These are phyloP conservation scores for Sandelia bainsii DNA, from an alignment of 2,797 vertebrate genomes.

Conservation along the genomic window DNA sequence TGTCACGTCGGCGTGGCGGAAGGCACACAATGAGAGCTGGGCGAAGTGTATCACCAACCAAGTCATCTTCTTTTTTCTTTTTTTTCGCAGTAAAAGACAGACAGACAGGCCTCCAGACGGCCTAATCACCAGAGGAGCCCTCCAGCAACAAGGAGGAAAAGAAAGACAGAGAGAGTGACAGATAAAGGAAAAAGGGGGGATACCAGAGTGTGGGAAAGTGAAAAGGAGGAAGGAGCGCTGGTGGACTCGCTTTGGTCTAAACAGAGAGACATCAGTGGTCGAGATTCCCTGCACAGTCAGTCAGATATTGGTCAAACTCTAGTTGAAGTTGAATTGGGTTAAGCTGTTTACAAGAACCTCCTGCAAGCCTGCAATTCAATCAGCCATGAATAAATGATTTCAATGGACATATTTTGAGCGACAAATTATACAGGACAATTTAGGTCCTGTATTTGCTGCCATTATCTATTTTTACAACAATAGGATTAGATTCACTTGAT, in stretches of 20 bases:
- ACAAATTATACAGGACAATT: background rate
- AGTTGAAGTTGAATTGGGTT: constrained; percentile 54
- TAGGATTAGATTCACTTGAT: background rate
- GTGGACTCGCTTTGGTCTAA: constrained; percentile 36
- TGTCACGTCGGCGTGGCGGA: constrained; percentile 63
- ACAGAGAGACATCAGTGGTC: constrained; percentile 22
- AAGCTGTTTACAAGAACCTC: constrained; percentile 59
- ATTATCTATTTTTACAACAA: background rate
- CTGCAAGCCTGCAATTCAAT: constrained; percentile 38
- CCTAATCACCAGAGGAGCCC: constrained; percentile 76
- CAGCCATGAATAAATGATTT: constrained; percentile 38
- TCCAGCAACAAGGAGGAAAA: constrained; percentile 69
- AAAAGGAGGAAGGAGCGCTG: constrained; percentile 32
- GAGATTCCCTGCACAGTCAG: constrained; percentile 20
- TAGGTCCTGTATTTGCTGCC: background rate
- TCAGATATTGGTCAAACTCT: constrained; percentile 43
- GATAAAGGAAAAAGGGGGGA: constrained; percentile 59
- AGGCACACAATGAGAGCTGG: constrained; percentile 57
- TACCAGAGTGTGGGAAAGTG: constrained; percentile 75
- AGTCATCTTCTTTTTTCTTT: constrained; percentile 59
- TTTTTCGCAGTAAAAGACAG: constrained; percentile 68
- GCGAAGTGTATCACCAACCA: constrained; percentile 63
- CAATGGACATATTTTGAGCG: constrained; percentile 1
- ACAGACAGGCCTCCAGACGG: constrained; percentile 75
- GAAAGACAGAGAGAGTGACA: constrained; percentile 51